phyloP scores from a whole-genome alignment of 2,113 vertebrate genomes.

The Sminthopsis crassicaudata region DNA sequence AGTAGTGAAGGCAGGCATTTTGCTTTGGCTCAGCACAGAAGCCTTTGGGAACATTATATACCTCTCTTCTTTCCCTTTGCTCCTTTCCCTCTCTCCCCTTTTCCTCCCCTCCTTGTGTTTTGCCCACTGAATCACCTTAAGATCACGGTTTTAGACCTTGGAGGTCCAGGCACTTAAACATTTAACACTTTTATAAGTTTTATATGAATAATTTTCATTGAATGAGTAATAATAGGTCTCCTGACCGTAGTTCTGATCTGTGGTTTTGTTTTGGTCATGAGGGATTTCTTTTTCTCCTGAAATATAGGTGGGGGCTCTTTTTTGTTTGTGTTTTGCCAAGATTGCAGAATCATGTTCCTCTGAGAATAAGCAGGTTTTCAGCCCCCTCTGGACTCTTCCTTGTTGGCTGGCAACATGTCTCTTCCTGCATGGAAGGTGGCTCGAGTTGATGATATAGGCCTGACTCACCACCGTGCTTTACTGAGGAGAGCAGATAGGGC shows the following conservation, averaged over 20 bases:
- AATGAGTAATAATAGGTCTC: slow-evolving; percentile 46
- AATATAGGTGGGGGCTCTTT: background rate
- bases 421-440: background rate
- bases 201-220: slow-evolving; percentile 42
- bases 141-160: background rate
- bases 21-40: background rate
- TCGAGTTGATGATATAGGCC: background rate
- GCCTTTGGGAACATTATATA: background rate
- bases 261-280: slow-evolving; percentile 29
- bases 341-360: slow-evolving; percentile 1
- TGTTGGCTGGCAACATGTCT: slow-evolving; percentile 19
- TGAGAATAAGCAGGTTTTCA: slow-evolving; percentile 1
- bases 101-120: background rate
- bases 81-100: no score
- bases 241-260: slow-evolving; percentile 50
- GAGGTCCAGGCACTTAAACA: background rate
- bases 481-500: background rate
- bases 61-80: no score
- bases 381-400: background rate
- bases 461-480: background rate
- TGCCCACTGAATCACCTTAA: background rate
- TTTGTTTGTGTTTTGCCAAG: background rate
- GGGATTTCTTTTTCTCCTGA: background rate
- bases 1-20: background rate
- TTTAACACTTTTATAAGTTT: slow-evolving; percentile 36